A percentile compares a stretch with the other conserved stretches of the same genome.
These are phyloP conservation scores for Lanistes nyassanus DNA, from an alignment of 1,140 invertebrate genomes.

Conservation along the genomic window DNA sequence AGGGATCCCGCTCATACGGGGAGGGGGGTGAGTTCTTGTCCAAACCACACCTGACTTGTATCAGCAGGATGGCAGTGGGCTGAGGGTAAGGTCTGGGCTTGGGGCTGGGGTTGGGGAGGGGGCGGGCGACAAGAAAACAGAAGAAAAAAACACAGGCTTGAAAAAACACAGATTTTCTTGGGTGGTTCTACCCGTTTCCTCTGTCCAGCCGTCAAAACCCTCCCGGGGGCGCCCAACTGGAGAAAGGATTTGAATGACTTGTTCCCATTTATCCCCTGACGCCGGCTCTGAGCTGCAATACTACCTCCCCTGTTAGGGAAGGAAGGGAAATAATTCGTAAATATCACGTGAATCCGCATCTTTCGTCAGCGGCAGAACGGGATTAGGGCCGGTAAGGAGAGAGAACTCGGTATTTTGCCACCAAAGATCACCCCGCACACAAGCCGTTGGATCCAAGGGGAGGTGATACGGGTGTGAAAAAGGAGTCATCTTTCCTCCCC, in stretches of 20 bases:
- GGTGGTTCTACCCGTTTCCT: not conserved
- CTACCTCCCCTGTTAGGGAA: not conserved
- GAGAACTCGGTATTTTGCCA: no score
- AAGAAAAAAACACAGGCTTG: not conserved
- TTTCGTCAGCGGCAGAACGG: no score
- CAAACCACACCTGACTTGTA: not conserved
- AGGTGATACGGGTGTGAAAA: no score
- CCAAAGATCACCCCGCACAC: no score
- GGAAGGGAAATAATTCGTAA: not conserved
- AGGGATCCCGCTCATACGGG: no score
- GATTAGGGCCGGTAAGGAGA: no score
- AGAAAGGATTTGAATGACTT: not conserved
- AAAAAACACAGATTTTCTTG: not conserved
- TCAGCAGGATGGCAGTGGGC: not conserved
- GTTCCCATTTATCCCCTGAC: slow-evolving; percentile 1
- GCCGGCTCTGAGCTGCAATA: not conserved
- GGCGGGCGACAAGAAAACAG: not conserved
- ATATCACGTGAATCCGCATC: not conserved
- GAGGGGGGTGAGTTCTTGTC: no score
- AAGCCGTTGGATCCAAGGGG: no score
- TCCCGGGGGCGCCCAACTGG: not conserved
- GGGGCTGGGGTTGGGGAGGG: no score
- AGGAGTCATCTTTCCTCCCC: no score
- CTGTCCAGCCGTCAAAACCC: not conserved
- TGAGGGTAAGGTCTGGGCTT: no score